Evolutionary conservation across 2,113 vertebrate species (phyloP).

Genomic region (Glaucidium brasilianum): DNA sequence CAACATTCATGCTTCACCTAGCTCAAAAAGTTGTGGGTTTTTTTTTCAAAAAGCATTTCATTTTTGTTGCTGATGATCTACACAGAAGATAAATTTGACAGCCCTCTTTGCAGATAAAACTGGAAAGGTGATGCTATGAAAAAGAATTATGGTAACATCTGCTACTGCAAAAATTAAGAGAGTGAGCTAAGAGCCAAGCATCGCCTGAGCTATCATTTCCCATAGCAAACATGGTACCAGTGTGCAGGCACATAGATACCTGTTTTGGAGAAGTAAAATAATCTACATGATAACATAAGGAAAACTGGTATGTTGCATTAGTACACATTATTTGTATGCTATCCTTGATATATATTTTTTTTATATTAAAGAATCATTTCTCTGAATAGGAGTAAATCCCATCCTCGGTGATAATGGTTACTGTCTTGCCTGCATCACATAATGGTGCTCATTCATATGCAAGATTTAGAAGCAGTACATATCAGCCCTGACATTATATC

Average conservation of each 20-base stretch:
- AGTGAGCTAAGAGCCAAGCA: not conserved
- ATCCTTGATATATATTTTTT: not conserved
- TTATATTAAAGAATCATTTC: not conserved
- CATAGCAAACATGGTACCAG: not conserved
- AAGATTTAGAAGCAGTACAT: not conserved
- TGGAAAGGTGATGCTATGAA: conserved; percentile 62
- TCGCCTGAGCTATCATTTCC: not conserved
- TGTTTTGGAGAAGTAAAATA: not conserved
- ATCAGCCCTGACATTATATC: not conserved
- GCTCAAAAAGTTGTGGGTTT: not conserved
- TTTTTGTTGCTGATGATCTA: conserved; percentile 54
- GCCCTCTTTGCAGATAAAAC: conserved; percentile 62
- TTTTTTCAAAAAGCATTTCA: conserved; percentile 27
- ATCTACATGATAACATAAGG: not conserved
- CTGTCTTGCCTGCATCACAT: not conserved
- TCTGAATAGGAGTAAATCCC: not conserved
- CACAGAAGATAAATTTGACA: conserved; percentile 68
- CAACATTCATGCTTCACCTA: not conserved
- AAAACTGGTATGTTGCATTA: not conserved
- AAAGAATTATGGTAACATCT: conserved; percentile 70
- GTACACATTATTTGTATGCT: not conserved
- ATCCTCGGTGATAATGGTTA: not conserved
- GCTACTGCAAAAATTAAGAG: conserved; percentile 39
- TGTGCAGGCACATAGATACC: not conserved
- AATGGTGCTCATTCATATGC: not conserved